These are phyloP conservation scores for Pandemis corylana DNA, from an alignment of 2,888 invertebrate species.

Conservation along the genomic window DNA sequence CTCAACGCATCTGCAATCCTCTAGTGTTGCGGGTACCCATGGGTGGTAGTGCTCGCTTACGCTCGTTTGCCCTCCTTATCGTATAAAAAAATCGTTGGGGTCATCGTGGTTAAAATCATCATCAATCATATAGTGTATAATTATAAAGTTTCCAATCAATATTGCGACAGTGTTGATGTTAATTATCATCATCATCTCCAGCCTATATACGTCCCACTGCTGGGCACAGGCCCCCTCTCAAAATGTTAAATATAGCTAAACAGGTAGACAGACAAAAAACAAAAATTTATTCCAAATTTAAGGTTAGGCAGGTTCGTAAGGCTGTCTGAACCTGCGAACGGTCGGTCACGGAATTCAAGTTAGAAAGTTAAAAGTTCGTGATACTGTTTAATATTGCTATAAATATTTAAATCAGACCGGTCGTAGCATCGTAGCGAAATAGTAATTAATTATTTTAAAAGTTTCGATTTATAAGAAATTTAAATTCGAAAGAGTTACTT, in stretches of 20 bases:
- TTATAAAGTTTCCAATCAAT: neutral
- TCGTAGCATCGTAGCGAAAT: slow-evolving; percentile 42
- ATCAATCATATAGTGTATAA: no score
- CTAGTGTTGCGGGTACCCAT: no score
- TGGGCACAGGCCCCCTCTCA: no score
- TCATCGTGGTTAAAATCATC: no score
- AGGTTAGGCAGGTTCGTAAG: slow-evolving; percentile 39
- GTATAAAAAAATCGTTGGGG: no score
- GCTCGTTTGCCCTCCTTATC: no score
- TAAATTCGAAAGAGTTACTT: slow-evolving; percentile 34
- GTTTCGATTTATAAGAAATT: slow-evolving; percentile 40
- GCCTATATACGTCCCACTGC: no score
- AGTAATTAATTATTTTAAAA: slow-evolving; percentile 47
- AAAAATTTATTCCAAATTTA: slow-evolving; percentile 11
- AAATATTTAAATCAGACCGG: slow-evolving; percentile 60
- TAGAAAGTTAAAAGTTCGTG: slow-evolving; percentile 65
- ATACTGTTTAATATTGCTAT: slow-evolving; percentile 50
- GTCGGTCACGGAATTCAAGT: slow-evolving; percentile 59
- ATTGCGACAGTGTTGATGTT: neutral
- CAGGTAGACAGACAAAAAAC: slow-evolving; percentile 1
- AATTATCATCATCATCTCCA: no score
- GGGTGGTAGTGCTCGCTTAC: no score
- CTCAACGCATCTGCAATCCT: no score
- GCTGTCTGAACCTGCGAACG: slow-evolving; percentile 42
- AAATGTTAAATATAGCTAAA: neutral